A percentile compares a stretch with the other conserved stretches of the same genome.
Conservation (phyloP, 2,888 invertebrate species). For the Heteromurus nitidus region DNA sequence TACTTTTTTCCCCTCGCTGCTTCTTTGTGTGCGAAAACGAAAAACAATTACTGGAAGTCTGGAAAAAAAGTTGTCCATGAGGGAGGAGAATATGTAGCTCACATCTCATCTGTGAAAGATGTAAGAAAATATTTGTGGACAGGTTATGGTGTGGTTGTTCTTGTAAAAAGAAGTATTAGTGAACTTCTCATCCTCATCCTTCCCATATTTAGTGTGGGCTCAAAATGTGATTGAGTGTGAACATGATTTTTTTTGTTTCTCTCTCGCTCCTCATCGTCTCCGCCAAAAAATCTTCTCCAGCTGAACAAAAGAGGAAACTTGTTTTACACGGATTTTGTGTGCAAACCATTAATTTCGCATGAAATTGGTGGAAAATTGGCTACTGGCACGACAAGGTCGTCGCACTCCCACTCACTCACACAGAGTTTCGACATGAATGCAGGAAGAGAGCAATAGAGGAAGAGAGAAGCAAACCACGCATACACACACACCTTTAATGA, state of each 20-base stretch:
- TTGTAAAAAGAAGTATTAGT: too few relatives aligned
- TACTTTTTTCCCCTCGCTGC: too few relatives aligned
- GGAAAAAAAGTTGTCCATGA: too few relatives aligned
- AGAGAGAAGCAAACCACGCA: background rate
- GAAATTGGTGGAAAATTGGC: conserved; percentile 42
- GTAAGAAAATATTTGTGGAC: too few relatives aligned
- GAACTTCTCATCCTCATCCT: too few relatives aligned
- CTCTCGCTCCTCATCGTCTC: too few relatives aligned
- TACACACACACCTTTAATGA: conserved; percentile 7
- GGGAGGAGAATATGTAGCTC: too few relatives aligned
- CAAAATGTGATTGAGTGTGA: conserved; percentile 32
- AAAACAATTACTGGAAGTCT: too few relatives aligned
- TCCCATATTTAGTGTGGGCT: too few relatives aligned
- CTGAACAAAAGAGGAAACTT: background rate
- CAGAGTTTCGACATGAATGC: background rate
- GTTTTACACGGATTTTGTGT: conserved; percentile 8
- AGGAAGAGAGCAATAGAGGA: background rate
- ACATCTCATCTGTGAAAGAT: too few relatives aligned
- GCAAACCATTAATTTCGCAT: conserved; percentile 41
- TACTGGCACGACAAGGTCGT: conserved; percentile 45
- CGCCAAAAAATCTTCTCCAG: conserved; percentile 6
- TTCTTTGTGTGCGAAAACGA: background rate
- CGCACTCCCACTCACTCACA: too few relatives aligned
- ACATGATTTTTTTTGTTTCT: conserved; percentile 44
- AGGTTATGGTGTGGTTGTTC: too few relatives aligned